phyloP scores from a whole-genome alignment of 2,113 vertebrate genomes.

The Paraplagusia blochii region DNA sequence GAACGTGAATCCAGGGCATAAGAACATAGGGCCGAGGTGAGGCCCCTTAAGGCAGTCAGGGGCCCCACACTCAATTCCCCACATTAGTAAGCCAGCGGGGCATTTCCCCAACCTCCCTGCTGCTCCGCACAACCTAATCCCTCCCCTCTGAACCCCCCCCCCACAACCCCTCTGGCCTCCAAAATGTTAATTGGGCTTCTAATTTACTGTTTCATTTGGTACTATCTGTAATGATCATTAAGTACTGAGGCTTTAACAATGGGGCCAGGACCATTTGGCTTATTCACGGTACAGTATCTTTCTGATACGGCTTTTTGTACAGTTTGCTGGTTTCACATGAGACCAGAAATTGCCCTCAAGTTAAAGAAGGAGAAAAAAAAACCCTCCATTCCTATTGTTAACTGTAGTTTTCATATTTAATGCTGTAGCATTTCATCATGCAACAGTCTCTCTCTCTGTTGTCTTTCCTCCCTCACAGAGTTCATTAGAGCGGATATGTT shows the following conservation, averaged over 20 bases:
- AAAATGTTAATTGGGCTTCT: conserved; percentile 69
- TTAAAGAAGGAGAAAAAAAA: not conserved
- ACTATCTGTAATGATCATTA: conserved; percentile 56
- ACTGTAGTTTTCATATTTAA: not conserved
- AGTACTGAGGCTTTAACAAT: conserved; percentile 47
- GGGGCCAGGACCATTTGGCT: conserved; percentile 27
- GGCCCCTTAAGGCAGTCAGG: conserved; percentile 34
- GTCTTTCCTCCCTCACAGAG: not conserved
- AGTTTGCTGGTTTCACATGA: not conserved
- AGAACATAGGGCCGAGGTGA: conserved; percentile 29
- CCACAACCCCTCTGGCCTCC: conserved; percentile 40
- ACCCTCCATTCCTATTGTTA: not conserved
- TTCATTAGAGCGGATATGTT: not conserved
- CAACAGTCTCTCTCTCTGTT: not conserved
- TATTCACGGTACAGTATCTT: conserved; percentile 11
- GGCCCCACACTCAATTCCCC: conserved; percentile 40
- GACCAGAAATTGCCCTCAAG: conserved; percentile 2
- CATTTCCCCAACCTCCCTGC: conserved; percentile 27
- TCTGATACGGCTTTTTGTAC: conserved; percentile 10
- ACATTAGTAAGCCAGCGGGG: conserved; percentile 51
- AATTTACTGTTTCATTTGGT: conserved; percentile 67
- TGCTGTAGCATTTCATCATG: not conserved
- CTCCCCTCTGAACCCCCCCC: conserved; percentile 34
- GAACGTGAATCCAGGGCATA: conserved; percentile 41
- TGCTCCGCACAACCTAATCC: conserved; percentile 9